Evolutionary conservation across 2,888 invertebrate species (phyloP).

Genomic region (Strigamia crassipes): DNA sequence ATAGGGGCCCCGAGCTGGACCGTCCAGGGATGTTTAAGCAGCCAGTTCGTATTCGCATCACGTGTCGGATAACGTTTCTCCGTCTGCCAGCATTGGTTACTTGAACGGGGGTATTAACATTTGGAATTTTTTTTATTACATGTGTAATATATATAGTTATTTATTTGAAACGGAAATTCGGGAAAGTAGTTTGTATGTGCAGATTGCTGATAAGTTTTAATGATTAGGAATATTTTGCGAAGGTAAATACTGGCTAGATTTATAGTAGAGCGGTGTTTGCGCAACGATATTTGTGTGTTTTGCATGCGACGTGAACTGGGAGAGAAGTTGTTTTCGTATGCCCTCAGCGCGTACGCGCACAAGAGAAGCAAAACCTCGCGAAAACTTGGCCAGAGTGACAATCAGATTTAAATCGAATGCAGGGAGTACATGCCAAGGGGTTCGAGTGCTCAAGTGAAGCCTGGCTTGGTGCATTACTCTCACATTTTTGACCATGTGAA

Average conservation of each 20-base stretch:
- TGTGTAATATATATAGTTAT: neutral
- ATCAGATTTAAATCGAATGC: constrained; percentile 36
- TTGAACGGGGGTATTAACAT: neutral
- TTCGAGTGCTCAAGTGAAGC: constrained; percentile 9
- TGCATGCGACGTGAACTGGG: constrained; percentile 9
- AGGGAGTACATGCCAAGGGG: constrained; percentile 5
- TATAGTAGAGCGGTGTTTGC: neutral
- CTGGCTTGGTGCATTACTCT: constrained; percentile 20
- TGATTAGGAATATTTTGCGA: constrained; percentile 12
- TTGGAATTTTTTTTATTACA: neutral
- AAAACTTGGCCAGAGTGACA: constrained; percentile 22
- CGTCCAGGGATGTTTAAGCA: constrained; percentile 25
- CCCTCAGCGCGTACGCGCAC: constrained; percentile 3
- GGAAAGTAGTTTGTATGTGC: neutral
- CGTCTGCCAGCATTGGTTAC: constrained; percentile 9
- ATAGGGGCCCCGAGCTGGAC: constrained; percentile 19
- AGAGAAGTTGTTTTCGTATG: constrained; percentile 13
- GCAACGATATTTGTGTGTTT: constrained; percentile 32
- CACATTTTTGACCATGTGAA: constrained; percentile 25
- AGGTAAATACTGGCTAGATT: constrained; percentile 1
- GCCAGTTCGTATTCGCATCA: constrained; percentile 19
- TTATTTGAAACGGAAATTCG: neutral
- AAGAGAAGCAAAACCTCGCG: constrained; percentile 18
- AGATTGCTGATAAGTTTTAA: constrained; percentile 6
- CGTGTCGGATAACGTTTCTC: constrained; percentile 20